A percentile compares a stretch with the other conserved stretches of the same genome.
phyloP scores from a whole-genome alignment of 2,888 invertebrate species.

The Drosophila percnosoma region DNA sequence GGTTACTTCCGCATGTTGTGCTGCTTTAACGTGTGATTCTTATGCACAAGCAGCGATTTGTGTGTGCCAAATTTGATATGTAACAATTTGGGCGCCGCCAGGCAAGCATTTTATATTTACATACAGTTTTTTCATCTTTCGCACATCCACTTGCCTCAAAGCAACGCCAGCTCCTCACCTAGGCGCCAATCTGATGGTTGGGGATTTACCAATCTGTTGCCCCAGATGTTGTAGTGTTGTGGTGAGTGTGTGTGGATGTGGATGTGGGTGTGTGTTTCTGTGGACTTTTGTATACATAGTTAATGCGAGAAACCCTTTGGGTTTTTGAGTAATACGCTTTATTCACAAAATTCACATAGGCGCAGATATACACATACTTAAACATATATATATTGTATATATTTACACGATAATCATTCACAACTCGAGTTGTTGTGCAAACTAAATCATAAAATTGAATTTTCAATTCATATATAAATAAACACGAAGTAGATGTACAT shows the following conservation, averaged over 20 bases:
- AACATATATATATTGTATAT: slow-evolving; percentile 23
- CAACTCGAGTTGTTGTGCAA: slow-evolving; percentile 30
- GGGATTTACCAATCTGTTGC: slow-evolving; percentile 60
- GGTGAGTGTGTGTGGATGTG: no score
- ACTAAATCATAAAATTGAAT: slow-evolving; percentile 12
- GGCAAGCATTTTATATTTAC: slow-evolving; percentile 72
- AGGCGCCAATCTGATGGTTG: slow-evolving; percentile 33
- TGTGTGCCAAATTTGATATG: slow-evolving; percentile 19
- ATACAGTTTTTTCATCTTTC: slow-evolving; percentile 32
- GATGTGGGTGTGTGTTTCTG: not conserved
- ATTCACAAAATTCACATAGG: slow-evolving; percentile 62
- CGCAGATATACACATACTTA: slow-evolving; percentile 40
- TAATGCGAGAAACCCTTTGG: slow-evolving; percentile 12
- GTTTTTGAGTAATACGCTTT: slow-evolving; percentile 65
- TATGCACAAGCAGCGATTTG: slow-evolving; percentile 28
- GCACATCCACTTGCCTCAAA: slow-evolving; percentile 27
- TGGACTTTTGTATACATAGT: slow-evolving; percentile 9
- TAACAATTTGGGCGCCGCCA: slow-evolving; percentile 29
- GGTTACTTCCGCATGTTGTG: not conserved
- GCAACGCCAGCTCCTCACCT: slow-evolving; percentile 29
- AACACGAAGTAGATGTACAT: slow-evolving; percentile 9
- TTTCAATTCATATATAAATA: slow-evolving; percentile 14
- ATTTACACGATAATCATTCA: slow-evolving; percentile 28
- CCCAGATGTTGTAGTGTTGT: not conserved
- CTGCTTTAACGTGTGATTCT: slow-evolving; percentile 28